These are phyloP conservation scores for Falco punctatus DNA, from an alignment of 2,113 vertebrate species.

Conservation along the genomic window DNA sequence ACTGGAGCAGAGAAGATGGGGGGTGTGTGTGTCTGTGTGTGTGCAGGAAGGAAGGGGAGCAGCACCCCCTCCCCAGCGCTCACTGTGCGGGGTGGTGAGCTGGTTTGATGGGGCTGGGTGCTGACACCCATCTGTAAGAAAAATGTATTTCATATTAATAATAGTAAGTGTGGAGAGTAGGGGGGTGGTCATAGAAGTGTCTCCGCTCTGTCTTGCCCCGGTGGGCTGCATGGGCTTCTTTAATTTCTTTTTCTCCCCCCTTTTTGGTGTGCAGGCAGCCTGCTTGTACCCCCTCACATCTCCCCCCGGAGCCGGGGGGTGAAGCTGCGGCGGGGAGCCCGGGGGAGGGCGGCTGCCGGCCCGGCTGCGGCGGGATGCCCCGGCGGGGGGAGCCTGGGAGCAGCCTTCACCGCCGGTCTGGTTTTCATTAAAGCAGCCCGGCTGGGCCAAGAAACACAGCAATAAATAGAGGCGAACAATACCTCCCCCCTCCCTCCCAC, in stretches of 20 bases:
- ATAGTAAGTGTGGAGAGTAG: rapidly evolving
- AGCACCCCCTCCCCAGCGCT: neutral
- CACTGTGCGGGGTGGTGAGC: rapidly evolving
- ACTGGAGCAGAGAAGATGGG: neutral
- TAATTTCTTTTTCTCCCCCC: no score
- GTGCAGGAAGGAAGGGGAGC: no score
- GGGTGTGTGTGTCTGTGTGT: no score
- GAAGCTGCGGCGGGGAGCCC: neutral
- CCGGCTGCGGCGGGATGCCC: neutral
- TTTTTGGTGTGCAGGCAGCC: neutral
- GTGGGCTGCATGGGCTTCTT: neutral
- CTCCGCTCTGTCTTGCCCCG: neutral
- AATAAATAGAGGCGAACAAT: slow-evolving; percentile 36
- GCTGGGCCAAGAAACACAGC: slow-evolving; percentile 22
- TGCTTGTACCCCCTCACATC: neutral
- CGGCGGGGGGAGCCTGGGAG: neutral
- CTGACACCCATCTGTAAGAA: neutral
- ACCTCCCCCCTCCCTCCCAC: neutral
- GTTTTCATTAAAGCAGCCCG: slow-evolving; percentile 8
- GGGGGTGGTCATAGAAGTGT: no score
- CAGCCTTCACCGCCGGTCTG: neutral
- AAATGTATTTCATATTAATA: neutral
- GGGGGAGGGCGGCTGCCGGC: neutral
- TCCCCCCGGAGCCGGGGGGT: rapidly evolving
- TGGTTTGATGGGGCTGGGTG: neutral